A percentile compares a stretch with the other conserved stretches of the same genome.
Evolutionary conservation across 2,888 invertebrate genomes (phyloP).

Genomic region (Synergus itoensis): DNA sequence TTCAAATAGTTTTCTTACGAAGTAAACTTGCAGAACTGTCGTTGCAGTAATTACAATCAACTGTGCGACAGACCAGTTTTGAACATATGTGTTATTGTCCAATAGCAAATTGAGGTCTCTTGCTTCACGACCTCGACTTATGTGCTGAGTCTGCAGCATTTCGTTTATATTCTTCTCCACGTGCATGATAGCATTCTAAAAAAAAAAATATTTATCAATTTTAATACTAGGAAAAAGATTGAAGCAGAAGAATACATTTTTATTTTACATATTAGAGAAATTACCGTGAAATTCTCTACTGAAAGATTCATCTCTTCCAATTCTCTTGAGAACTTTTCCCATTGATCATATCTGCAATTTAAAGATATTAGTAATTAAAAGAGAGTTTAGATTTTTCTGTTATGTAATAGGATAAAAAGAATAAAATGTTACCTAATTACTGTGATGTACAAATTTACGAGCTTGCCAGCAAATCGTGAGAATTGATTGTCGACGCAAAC

Average conservation of each 20-base stretch:
- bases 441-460: constrained; percentile 93
- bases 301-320: constrained; percentile 92
- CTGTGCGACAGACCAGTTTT: constrained; percentile 93
- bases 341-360: constrained; percentile 87
- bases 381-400: neutral
- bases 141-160: constrained; percentile 90
- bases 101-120: constrained; percentile 89
- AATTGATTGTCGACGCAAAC: constrained; percentile 97
- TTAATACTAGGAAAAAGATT: constrained; percentile 1
- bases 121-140: constrained; percentile 88
- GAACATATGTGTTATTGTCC: constrained; percentile 92
- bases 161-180: constrained; percentile 92
- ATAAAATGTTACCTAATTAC: constrained; percentile 83
- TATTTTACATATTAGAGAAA: constrained; percentile 7
- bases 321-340: constrained; percentile 95
- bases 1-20: constrained; percentile 94
- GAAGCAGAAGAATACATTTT: neutral
- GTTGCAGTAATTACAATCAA: constrained; percentile 90
- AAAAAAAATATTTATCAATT: constrained; percentile 55
- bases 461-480: constrained; percentile 92
- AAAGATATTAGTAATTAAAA: neutral
- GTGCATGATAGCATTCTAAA: constrained; percentile 85
- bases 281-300: constrained; percentile 94
- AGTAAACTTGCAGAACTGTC: constrained; percentile 90
- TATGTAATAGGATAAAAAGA: neutral